Conservation (phyloP, 2,797 vertebrate genomes). For the Acrocephalus scirpaceus region DNA sequence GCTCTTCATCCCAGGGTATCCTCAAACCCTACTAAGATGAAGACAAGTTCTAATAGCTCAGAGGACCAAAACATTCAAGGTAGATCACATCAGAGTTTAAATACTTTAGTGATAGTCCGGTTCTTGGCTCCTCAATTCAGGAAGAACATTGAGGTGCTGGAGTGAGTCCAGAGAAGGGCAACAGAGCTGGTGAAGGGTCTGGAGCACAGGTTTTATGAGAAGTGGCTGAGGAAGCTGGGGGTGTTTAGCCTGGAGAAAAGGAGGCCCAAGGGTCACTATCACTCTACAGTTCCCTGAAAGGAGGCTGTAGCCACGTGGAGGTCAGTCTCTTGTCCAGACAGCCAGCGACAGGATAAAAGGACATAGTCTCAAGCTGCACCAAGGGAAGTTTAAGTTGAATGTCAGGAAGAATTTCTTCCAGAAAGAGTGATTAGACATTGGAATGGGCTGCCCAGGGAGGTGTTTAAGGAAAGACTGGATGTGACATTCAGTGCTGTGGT, state of each 20-base stretch:
- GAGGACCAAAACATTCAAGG: neutral
- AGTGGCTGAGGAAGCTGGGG: neutral
- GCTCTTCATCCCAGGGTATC: neutral
- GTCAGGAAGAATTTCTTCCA: neutral
- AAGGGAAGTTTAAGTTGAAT: neutral
- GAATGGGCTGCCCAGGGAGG: neutral
- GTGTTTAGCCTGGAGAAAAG: neutral
- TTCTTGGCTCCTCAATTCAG: neutral
- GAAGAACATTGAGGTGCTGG: neutral
- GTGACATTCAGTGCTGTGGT: neutral
- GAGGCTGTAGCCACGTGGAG: neutral
- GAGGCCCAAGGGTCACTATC: neutral
- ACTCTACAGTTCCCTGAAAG: neutral
- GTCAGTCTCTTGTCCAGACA: neutral
- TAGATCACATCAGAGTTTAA: neutral
- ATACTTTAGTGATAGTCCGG: neutral
- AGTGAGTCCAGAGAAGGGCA: neutral
- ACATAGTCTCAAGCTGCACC: neutral
- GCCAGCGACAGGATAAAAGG: neutral
- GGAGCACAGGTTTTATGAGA: neutral
- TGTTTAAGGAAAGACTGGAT: neutral
- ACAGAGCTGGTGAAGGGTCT: neutral
- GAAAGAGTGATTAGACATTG: neutral
- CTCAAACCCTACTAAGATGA: neutral
- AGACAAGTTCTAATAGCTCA: neutral